These are phyloP conservation scores for Ginglymostoma cirratum DNA, from an alignment of 2,113 vertebrate genomes.

Conservation along the genomic window DNA sequence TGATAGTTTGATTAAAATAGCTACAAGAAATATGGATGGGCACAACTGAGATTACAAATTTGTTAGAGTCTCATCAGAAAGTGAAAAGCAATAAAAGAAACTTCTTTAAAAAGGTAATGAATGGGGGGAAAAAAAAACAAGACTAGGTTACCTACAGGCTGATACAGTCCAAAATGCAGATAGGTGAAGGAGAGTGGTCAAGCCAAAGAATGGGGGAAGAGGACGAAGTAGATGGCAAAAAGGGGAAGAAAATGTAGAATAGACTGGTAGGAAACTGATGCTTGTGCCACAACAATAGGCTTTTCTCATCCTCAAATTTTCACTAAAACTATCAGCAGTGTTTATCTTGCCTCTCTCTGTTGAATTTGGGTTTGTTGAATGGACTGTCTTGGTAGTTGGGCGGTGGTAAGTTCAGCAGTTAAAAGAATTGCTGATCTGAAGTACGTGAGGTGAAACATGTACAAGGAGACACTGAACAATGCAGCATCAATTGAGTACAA, in stretches of 20 bases:
- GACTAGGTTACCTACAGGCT: not conserved
- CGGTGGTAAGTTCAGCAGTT: not conserved
- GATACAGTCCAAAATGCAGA: slow-evolving; percentile 81
- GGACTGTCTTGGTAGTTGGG: not conserved
- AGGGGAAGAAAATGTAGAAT: too few species aligned
- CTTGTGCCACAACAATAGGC: not conserved
- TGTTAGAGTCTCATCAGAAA: not conserved
- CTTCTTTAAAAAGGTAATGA: not conserved
- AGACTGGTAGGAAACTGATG: not conserved
- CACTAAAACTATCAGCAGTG: not conserved
- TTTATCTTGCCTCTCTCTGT: not conserved
- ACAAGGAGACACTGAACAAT: not conserved
- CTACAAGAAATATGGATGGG: not conserved
- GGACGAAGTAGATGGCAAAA: not conserved
- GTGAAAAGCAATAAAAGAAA: not conserved
- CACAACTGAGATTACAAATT: not conserved
- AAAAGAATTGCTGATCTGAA: not conserved
- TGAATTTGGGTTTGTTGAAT: not conserved
- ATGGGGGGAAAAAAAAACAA: not conserved
- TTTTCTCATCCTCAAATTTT: not conserved
- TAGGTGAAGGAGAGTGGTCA: slow-evolving; percentile 47
- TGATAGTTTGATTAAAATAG: not conserved
- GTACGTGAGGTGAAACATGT: not conserved
- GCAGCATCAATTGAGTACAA: not conserved
- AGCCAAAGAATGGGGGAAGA: not conserved